Conservation (phyloP, 2,113 vertebrate species). For the Leptobrachium leishanense region DNA sequence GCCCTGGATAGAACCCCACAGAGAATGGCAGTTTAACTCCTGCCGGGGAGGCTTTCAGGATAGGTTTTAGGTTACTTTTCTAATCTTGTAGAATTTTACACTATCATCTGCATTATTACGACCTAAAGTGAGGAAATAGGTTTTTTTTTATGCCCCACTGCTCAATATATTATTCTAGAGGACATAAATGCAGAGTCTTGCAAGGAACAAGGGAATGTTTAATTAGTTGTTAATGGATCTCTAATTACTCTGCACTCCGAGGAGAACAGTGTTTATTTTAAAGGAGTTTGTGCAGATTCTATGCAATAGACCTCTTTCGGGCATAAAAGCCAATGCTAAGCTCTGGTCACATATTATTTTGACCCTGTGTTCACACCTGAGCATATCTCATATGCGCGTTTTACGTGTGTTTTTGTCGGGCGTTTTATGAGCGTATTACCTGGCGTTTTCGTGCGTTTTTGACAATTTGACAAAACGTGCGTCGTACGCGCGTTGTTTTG, state of each 20-base stretch:
- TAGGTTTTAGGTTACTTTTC: constrained; percentile 1
- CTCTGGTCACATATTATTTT: no score
- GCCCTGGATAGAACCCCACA: neutral
- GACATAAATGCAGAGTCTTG: constrained; percentile 26
- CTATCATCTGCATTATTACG: constrained; percentile 15
- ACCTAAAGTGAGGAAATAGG: constrained; percentile 32
- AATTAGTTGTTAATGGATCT: constrained; percentile 43
- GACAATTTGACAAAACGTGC: no score
- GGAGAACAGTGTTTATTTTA: constrained; percentile 39
- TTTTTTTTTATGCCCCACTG: constrained; percentile 36
- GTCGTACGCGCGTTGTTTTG: no score
- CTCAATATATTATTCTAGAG: constrained; percentile 30
- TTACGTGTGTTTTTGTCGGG: no score
- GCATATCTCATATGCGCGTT: no score
- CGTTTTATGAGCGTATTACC: no score
- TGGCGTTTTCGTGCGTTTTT: no score
- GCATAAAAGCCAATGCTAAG: no score
- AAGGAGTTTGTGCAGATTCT: constrained; percentile 10
- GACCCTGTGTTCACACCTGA: no score
- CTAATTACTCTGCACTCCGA: constrained; percentile 41
- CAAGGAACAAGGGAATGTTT: constrained; percentile 39
- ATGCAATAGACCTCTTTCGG: neutral
- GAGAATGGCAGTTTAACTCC: neutral
- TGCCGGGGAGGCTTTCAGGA: constrained; percentile 4
- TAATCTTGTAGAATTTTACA: constrained; percentile 11